Percentiles rank a stretch among this genome's conserved stretches.
phyloP scores from a whole-genome alignment of 2,888 invertebrate genomes.

The Cepaea hortensis region DNA sequence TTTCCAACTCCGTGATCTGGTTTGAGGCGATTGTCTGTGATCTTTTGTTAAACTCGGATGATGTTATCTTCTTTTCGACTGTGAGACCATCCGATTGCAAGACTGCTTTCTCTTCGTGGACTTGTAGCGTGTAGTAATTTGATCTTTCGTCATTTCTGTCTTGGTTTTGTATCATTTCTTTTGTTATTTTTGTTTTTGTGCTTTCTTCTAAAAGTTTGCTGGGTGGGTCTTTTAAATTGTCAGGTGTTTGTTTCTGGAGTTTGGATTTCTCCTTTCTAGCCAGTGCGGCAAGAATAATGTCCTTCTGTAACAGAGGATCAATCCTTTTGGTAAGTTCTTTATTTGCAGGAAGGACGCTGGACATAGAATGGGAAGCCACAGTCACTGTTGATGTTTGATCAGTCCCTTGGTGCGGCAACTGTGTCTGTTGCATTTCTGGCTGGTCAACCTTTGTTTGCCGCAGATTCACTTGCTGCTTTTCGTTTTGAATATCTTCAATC shows the following conservation, averaged over 20 bases:
- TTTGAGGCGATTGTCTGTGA: background rate
- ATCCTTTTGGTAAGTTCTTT: constrained; percentile 51
- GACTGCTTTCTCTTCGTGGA: background rate
- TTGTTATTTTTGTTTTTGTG: constrained; percentile 54
- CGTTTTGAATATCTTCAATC: background rate
- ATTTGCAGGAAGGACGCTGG: background rate
- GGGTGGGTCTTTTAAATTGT: constrained; percentile 64
- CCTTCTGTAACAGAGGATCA: constrained; percentile 64
- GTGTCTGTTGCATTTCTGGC: background rate
- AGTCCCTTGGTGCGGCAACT: background rate
- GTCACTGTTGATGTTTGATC: no score
- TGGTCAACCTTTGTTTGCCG: background rate
- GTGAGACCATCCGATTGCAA: background rate
- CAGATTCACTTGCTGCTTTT: background rate
- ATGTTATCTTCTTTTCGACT: background rate
- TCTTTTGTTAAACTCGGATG: background rate
- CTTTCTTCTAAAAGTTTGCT: constrained; percentile 63
- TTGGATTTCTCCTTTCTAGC: constrained; percentile 58
- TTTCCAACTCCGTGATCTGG: background rate
- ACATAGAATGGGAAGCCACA: no score
- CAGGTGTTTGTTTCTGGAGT: constrained; percentile 57
- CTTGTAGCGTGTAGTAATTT: background rate
- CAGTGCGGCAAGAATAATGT: constrained; percentile 64
- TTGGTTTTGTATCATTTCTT: constrained; percentile 30
- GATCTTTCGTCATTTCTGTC: background rate